These are phyloP conservation scores for Dasyprocta punctata DNA, from an alignment of 2,113 vertebrate genomes.

Conservation along the genomic window DNA sequence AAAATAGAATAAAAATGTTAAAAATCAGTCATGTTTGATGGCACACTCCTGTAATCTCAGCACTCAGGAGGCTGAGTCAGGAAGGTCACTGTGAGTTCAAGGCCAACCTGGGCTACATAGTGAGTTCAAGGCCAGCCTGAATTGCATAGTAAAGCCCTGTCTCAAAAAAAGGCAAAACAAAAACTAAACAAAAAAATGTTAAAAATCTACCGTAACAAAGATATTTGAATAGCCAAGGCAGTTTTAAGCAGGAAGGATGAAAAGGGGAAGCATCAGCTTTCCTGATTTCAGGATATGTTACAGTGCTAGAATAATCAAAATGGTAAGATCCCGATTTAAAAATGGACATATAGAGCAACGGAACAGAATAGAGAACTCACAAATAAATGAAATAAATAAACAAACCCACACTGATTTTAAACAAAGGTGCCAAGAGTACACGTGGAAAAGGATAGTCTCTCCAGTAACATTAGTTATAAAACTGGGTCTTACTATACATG, in stretches of 20 bases:
- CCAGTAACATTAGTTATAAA: neutral
- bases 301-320: neutral
- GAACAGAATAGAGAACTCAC: neutral
- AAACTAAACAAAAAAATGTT: too few relatives aligned
- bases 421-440: neutral
- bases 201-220: too few relatives aligned
- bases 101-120: too few relatives aligned
- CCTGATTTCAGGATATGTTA: neutral
- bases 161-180: too few relatives aligned
- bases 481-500: neutral
- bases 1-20: too few relatives aligned
- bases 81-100: too few relatives aligned
- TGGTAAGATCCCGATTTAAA: neutral
- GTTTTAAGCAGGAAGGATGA: neutral
- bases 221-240: neutral
- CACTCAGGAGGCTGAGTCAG: too few relatives aligned
- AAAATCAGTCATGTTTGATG: too few relatives aligned
- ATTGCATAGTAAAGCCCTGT: too few relatives aligned
- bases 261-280: neutral
- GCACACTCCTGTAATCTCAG: too few relatives aligned
- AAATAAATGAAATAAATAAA: neutral
- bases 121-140: too few relatives aligned
- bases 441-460: neutral
- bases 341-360: neutral
- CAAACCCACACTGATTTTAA: neutral